Evolutionary conservation across 1,140 invertebrate genomes (phyloP).

Genomic region (Drosophila guanche): DNA sequence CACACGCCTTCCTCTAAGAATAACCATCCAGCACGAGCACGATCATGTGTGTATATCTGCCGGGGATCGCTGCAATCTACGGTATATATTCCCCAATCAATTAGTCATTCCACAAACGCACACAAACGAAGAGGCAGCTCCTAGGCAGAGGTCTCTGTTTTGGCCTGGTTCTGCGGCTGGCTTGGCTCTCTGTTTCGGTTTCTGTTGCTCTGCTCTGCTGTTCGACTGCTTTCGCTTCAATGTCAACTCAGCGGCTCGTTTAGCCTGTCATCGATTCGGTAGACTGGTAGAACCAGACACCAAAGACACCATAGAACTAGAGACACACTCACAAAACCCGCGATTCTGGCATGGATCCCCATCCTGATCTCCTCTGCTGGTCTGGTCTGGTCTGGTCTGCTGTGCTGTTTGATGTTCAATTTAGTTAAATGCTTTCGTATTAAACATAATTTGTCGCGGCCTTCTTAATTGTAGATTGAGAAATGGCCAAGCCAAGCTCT

Average conservation of each 20-base stretch:
- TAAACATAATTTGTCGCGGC: slow-evolving; percentile 55
- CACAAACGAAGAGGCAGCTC: neutral
- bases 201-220: slow-evolving; percentile 1
- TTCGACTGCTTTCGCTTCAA: slow-evolving; percentile 72
- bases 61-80: slow-evolving; percentile 27
- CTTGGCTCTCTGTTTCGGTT: slow-evolving; percentile 6
- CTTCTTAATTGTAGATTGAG: slow-evolving; percentile 47
- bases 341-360: slow-evolving; percentile 7
- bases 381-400: no score
- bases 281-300: slow-evolving; percentile 59
- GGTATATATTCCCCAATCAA: slow-evolving; percentile 46
- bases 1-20: slow-evolving; percentile 32
- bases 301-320: slow-evolving; percentile 16
- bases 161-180: slow-evolving; percentile 50
- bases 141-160: neutral
- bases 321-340: no score
- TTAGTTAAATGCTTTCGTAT: slow-evolving; percentile 55
- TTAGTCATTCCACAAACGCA: slow-evolving; percentile 62
- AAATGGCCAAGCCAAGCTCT: slow-evolving; percentile 1
- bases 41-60: slow-evolving; percentile 8
- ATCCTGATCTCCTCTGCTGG: slow-evolving; percentile 15
- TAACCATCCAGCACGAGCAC: neutral
- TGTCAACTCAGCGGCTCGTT: slow-evolving; percentile 55
- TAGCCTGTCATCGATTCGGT: slow-evolving; percentile 71
- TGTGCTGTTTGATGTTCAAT: slow-evolving; percentile 19